Evolutionary conservation across 2,797 vertebrate genomes (phyloP).

Genomic region (Eulemur coronatus): DNA sequence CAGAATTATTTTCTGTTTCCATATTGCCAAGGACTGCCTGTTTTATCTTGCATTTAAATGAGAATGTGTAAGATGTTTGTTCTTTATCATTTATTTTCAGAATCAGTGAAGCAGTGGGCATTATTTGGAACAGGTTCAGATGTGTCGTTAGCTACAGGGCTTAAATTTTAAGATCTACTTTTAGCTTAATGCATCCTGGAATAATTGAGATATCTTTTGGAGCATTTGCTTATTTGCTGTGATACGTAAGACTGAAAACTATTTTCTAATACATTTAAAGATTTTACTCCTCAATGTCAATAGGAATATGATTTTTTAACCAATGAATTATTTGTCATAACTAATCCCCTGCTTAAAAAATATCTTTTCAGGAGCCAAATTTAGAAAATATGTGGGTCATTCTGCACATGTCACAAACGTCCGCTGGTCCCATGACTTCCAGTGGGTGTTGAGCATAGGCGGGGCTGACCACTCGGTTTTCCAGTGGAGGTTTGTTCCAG

Average conservation of each 20-base stretch:
- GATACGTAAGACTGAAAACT: not conserved
- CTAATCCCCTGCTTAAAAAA: slow-evolving; percentile 20
- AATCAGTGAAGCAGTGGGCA: not conserved
- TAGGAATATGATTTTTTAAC: slow-evolving; percentile 24
- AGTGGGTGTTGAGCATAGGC: slow-evolving; percentile 96
- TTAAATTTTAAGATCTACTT: slow-evolving; percentile 23
- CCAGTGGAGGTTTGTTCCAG: slow-evolving; percentile 97
- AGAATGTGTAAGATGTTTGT: slow-evolving; percentile 11
- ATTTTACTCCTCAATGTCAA: not conserved
- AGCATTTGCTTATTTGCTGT: not conserved
- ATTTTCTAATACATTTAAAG: slow-evolving; percentile 27
- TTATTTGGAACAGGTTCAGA: slow-evolving; percentile 26
- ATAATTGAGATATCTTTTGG: not conserved
- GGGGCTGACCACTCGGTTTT: slow-evolving; percentile 97
- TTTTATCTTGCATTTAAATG: slow-evolving; percentile 40
- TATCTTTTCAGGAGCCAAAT: slow-evolving; percentile 92
- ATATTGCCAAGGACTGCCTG: not conserved
- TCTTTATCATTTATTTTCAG: slow-evolving; percentile 46
- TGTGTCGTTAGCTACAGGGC: not conserved
- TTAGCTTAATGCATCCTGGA: not conserved
- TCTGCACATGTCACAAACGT: slow-evolving; percentile 97
- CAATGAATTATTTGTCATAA: not conserved
- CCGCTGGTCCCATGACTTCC: slow-evolving; percentile 96
- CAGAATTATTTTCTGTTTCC: slow-evolving; percentile 31
- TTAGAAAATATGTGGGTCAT: slow-evolving; percentile 96